Percentiles rank a stretch among this genome's conserved stretches.
Conservation (phyloP, 64 coral and sea anemone genomes). For the Montipora cactus region DNA sequence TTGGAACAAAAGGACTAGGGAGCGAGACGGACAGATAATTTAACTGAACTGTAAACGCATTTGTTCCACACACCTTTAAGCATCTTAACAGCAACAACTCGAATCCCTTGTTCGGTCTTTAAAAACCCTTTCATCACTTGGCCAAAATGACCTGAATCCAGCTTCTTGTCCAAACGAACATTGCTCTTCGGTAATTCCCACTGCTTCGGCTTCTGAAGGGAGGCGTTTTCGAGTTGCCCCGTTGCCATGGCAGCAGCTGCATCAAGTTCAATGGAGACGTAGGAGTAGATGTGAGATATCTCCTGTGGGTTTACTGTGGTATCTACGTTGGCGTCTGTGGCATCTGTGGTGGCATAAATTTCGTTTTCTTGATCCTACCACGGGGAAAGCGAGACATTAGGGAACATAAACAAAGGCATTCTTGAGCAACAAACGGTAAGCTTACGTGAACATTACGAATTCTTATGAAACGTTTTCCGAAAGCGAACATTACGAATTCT, state of each 20-base stretch:
- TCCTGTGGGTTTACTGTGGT: slow-evolving; percentile 16
- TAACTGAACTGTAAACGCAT: neutral
- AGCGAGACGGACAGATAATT: too few relatives aligned
- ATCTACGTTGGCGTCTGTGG: neutral
- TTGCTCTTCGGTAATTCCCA: slow-evolving; percentile 91
- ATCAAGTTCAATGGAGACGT: neutral
- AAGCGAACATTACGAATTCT: too few relatives aligned
- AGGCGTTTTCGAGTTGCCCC: slow-evolving; percentile 57
- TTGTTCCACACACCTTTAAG: slow-evolving; percentile 63
- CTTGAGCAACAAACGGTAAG: too few relatives aligned
- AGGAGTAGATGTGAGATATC: slow-evolving; percentile 42
- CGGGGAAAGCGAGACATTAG: neutral
- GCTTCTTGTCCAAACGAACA: slow-evolving; percentile 68
- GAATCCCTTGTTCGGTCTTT: slow-evolving; percentile 59
- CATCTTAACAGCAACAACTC: slow-evolving; percentile 95
- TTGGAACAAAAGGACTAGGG: too few relatives aligned
- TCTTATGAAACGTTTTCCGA: too few relatives aligned
- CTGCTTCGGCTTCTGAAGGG: slow-evolving; percentile 41
- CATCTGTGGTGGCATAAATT: too few relatives aligned
- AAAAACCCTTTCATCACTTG: slow-evolving; percentile 80
- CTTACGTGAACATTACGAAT: too few relatives aligned
- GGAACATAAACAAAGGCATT: too few relatives aligned
- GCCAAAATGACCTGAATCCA: slow-evolving; percentile 92
- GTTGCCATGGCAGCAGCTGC: slow-evolving; percentile 9
- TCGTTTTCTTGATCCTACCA: neutral